Evolutionary conservation across 2,797 vertebrate genomes (phyloP), one percentile per base, ranked within the genome.

Genomic region (Fratercula arctica): DNA sequence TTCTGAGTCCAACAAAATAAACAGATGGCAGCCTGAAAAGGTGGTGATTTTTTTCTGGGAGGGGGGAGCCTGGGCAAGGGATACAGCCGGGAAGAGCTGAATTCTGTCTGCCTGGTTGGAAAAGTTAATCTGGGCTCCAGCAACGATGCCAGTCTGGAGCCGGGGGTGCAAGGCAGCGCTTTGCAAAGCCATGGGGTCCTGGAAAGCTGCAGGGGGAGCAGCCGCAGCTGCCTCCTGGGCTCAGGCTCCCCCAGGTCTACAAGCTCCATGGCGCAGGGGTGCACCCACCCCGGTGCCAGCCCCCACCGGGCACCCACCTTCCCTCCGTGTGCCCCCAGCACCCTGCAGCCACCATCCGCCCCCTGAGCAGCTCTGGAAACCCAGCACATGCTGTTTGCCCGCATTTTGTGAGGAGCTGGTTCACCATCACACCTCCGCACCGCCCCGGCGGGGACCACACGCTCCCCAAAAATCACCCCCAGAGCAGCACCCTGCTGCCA

Each of bases 1-100:
- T 92, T 37, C 39, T 0, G 35, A 84, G 85, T 75, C 90, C 72
- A 87, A 81, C 90, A 63, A 94, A 95, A 93, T 59, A 81, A 96
- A 80, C 89, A 95, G 90, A 95, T 91, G 96, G 95, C 92, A 93
- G 89, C 84, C 66, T 61, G 53, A 64, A 39, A 59, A 87, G 93
- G 92, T 83, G 93, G 13, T 75, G 90, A 83, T 75, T 85, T 92
- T 82, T 87, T 92, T n/a, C n/a, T 76, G 35, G 6, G 6, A 4
- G 5, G 67, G 57, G 46, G 37, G 60, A 88, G 43, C 0, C 16
- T 1, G 61, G 69, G 26, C 1, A n/a, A 76, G 15, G 74, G 77
- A 67, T 60, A 13, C 21, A 77, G 81, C 56, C 41, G 74, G 43
- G 76, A 75, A 78, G 90, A 87, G 84, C 48, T 33, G 45, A 31